Percentiles rank a stretch among this genome's conserved stretches.
Evolutionary conservation across 2,888 invertebrate species (phyloP).

Genomic region (Eugnorisma glareosa): DNA sequence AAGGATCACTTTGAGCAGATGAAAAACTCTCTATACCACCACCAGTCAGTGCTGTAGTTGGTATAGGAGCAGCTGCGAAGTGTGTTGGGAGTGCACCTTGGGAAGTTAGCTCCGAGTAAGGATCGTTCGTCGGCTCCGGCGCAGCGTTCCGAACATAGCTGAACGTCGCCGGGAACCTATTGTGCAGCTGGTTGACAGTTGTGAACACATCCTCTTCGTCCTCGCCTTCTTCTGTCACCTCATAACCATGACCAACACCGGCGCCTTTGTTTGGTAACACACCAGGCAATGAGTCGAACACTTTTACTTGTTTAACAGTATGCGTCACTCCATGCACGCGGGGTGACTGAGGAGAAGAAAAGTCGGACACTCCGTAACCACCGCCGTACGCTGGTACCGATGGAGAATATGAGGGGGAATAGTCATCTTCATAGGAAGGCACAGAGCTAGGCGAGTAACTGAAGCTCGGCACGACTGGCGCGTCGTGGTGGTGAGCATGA

Average conservation of each 20-base stretch:
- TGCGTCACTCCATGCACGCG: constrained; percentile 78
- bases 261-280: constrained; percentile 72
- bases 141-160: constrained; percentile 79
- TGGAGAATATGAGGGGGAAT: constrained; percentile 74
- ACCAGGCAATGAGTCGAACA: constrained; percentile 83
- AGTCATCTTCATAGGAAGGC: constrained; percentile 80
- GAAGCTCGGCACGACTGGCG: constrained; percentile 67
- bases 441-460: constrained; percentile 74
- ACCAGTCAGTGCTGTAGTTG: constrained; percentile 73
- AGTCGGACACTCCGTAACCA: constrained; percentile 60
- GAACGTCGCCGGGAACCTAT: constrained; percentile 81
- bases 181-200: constrained; percentile 79
- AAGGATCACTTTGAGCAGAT: constrained; percentile 72
- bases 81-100: constrained; percentile 74
- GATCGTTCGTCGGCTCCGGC: constrained; percentile 74
- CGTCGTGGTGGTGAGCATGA: constrained; percentile 74
- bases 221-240: constrained; percentile 85
- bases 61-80: constrained; percentile 76
- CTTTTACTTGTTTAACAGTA: constrained; percentile 86
- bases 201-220: constrained; percentile 83
- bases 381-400: constrained; percentile 75
- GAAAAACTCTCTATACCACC: constrained; percentile 74
- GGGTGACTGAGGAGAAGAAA: constrained; percentile 68
- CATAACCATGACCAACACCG: constrained; percentile 77
- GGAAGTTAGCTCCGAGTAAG: constrained; percentile 75